Base-by-base conservation (phyloP, 2,888 invertebrate species). In the Dromius quadrimaculatus region DNA sequence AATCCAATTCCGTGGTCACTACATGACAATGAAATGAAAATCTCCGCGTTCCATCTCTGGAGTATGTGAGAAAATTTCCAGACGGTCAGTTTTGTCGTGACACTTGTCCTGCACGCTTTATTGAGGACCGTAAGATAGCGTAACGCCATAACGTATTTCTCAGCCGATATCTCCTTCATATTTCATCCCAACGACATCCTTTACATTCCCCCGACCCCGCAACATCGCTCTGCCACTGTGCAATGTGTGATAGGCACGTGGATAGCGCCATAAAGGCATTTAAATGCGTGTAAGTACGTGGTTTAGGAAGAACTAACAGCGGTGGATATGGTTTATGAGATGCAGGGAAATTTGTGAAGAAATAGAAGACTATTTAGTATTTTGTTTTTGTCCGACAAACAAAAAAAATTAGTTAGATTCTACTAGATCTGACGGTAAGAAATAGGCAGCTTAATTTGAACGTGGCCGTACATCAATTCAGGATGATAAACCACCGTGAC, bases 111-210 rank as follows among this genome's bases (percentile, higher is more conserved):
- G 62, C 62, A 22, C 36, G 41, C 62, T 41, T 38, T 65, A 65
- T 65, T 65, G 65, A 65, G 65, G 54, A 65, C 23, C 65, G 65
- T 65, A 54, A 65, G 65, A 65, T 65, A 65, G 65, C 65, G 38
- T 65, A 65, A 65, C 65, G 65, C 43, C 65, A 32, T 65, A 65
- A 65, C 65, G 65, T 54, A 65, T 65, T 65, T 65, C 65, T 54
- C 54, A 54, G 34, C 45, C 28, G 65, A 54, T 50, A 65, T 50
- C 50, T 19, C 23, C 36, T 36, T 23, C 47, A 65, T 65, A 65
- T 65, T 65, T 65, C 65, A 65, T 23, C 19, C 28, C 36, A 65
- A 65, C 41, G 65, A 65, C 50, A 38, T 54, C 62, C 62, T 62
- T n/a, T 36, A 9, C 11, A n/a, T n/a, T 47, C 47, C 20, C 15